Conservation (phyloP, 2,888 invertebrate species). For the Coremacera marginata region DNA sequence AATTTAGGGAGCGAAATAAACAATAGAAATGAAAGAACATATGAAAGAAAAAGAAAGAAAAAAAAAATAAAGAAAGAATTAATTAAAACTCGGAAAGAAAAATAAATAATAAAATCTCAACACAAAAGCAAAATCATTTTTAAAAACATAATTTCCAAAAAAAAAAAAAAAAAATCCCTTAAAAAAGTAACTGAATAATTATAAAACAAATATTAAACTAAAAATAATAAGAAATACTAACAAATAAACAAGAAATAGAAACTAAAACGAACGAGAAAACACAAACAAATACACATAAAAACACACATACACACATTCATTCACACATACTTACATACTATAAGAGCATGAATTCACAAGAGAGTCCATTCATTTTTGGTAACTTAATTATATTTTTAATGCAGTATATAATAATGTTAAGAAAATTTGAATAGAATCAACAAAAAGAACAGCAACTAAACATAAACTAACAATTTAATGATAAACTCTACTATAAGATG, state of each 20-base stretch:
- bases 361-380: constrained; percentile 22
- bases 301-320: constrained; percentile 39
- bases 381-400: background rate
- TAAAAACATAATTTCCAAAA: constrained; percentile 15
- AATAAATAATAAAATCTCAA: background rate
- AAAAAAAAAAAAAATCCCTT: background rate
- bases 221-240: constrained; percentile 45
- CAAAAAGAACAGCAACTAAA: constrained; percentile 14
- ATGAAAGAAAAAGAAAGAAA: too few species aligned
- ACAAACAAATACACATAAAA: constrained; percentile 47
- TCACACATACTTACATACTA: constrained; percentile 5
- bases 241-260: constrained; percentile 35
- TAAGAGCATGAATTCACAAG: background rate
- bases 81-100: constrained; percentile 13
- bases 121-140: constrained; percentile 23
- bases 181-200: constrained; percentile 32
- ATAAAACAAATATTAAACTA: constrained; percentile 47
- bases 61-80: background rate
- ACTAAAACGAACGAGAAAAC: constrained; percentile 48
- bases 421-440: constrained; percentile 5
- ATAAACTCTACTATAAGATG: background rate
- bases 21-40: constrained; percentile 20
- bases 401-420: background rate
- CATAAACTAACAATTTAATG: constrained; percentile 8
- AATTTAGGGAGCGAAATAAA: constrained; percentile 19